phyloP scores from a whole-genome alignment of 2,797 vertebrate genomes.

The Phoeniculus purpureus region DNA sequence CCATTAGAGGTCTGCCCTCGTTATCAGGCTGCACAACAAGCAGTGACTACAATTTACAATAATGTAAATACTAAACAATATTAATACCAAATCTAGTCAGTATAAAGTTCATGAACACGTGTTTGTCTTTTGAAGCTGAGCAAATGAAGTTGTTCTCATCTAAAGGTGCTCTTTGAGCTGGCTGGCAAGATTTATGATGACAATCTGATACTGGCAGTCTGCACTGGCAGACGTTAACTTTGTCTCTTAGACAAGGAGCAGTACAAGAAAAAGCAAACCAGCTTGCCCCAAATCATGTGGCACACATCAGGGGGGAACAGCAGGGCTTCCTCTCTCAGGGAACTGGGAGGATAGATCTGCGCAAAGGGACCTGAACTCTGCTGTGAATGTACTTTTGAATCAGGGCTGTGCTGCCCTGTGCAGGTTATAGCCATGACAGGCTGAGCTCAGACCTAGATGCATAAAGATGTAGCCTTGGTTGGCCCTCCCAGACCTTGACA shows the following conservation, averaged over 20 bases:
- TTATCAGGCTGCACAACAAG: neutral
- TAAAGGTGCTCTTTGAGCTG: neutral
- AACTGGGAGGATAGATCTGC: neutral
- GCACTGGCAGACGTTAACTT: neutral
- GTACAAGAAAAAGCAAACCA: neutral
- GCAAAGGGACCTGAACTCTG: neutral
- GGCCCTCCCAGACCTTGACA: neutral
- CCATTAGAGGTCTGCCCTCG: neutral
- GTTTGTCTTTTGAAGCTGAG: neutral
- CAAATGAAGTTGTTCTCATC: neutral
- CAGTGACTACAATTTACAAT: neutral
- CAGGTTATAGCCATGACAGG: neutral
- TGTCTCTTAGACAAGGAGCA: neutral
- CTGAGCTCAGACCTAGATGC: neutral
- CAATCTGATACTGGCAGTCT: neutral
- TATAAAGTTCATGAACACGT: neutral
- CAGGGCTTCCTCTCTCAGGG: neutral
- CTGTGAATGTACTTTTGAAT: neutral
- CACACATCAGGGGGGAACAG: accelerated
- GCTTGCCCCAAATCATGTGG: neutral
- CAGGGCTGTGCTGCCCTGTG: neutral
- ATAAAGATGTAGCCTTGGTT: neutral
- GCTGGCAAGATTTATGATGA: neutral
- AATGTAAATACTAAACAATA: neutral
- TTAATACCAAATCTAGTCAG: neutral